Base-by-base conservation (phyloP, 2,888 invertebrate genomes). In the Megaustenia siamemsis region DNA sequence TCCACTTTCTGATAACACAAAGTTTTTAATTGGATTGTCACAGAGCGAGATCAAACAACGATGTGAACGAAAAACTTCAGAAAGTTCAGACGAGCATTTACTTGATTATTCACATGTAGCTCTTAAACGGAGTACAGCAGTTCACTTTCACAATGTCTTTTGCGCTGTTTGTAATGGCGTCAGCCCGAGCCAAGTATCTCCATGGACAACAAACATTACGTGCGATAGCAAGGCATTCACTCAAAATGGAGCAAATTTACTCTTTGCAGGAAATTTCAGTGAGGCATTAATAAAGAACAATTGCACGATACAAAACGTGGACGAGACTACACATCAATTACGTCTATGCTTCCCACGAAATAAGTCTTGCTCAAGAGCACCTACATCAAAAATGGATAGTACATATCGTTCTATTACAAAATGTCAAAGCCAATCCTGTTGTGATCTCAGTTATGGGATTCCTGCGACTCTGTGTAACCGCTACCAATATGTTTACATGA, bases 111-210 rank as follows among this genome's bases (percentile, higher is more conserved):
- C 38, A 4, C 81, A 69, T 12, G 43, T 75, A 10, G n/a, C 45
- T 3, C 66, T 83, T 6, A 18, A n/a, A 2, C 1, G 18, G 8
- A 32, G 40, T 66, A 40, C 5, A 0, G 21, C 32, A 5, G 15
- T 86, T 1, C 77, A 81, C 32, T 86, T 86, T 63, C 77, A 73
- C 38, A 86, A 86, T 43, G 73, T 84, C 2, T 86, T 83, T 45
- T 86, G 86, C 28, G 86, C 86, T 0, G 63, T 77, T 5, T 86
- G 86, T 68, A 81, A 86, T 56, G 86, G 86, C 3, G 43, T 82
- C 21, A 43, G 21, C 28, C 82, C 73, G 28, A 38, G 35, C 24
- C 71, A 38, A 1, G 28, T 82, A 18, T 60, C 12, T 15, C 3
- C 32, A 24, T 82, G 82, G 82, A 3, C 0, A 1, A n/a, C 69